These are phyloP conservation scores for Limanda limanda DNA, from an alignment of 2,113 vertebrate species.

Conservation along the genomic window DNA sequence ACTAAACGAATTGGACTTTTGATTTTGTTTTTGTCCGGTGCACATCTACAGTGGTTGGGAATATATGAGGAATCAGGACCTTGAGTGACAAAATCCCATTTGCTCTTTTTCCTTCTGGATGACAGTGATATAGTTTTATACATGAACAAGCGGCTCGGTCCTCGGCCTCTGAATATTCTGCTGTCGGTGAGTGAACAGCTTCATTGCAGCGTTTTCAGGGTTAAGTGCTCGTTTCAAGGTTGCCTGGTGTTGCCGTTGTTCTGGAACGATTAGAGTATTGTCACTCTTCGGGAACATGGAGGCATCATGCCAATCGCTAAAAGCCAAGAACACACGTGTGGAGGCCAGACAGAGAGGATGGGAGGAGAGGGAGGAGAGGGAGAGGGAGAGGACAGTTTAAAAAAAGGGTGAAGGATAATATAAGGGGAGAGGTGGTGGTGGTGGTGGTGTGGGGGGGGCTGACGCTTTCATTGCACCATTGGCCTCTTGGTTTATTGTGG, in stretches of 20 bases:
- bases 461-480: slow-evolving; percentile 30
- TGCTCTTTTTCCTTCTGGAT: not conserved
- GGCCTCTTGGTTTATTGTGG: slow-evolving; percentile 59
- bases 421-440: slow-evolving; percentile 18
- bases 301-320: slow-evolving; percentile 10
- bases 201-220: slow-evolving; percentile 40
- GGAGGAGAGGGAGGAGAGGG: slow-evolving; percentile 24
- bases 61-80: not conserved
- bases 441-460: not conserved
- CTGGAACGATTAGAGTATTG: slow-evolving; percentile 1
- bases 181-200: not conserved
- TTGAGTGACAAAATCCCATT: not conserved
- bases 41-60: not conserved
- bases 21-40: not conserved
- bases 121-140: not conserved
- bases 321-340: slow-evolving; percentile 12
- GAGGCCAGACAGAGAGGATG: not conserved
- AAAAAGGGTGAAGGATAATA: slow-evolving; percentile 53
- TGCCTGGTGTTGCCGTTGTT: not conserved
- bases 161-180: not conserved
- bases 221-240: slow-evolving; percentile 44
- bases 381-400: slow-evolving; percentile 21
- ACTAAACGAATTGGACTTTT: too few species aligned
- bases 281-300: slow-evolving; percentile 8
- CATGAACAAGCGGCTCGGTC: not conserved